These are phyloP conservation scores for Apodemia mormo DNA, from an alignment of 2,888 invertebrate species.

Conservation along the genomic window DNA sequence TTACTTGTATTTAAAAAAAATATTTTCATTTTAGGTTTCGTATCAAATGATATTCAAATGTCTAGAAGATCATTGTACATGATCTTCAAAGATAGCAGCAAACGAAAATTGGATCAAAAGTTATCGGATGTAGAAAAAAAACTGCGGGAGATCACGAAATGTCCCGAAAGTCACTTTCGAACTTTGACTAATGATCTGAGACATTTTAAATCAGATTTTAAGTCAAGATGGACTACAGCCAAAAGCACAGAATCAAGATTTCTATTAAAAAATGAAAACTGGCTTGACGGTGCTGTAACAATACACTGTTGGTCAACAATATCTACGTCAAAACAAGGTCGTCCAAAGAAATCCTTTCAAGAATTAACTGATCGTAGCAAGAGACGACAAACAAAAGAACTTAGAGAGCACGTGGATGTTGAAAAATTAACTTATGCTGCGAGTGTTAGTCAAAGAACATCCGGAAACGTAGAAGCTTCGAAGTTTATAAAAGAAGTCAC, in stretches of 20 bases:
- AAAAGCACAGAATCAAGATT: not conserved
- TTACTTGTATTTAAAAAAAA: not conserved
- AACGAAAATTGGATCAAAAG: not conserved
- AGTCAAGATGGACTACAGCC: not conserved
- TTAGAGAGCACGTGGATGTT: slow-evolving; percentile 24
- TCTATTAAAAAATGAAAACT: slow-evolving; percentile 7
- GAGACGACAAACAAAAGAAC: slow-evolving; percentile 33
- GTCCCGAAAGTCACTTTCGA: not conserved
- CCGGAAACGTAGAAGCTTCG: slow-evolving; percentile 31
- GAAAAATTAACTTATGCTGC: slow-evolving; percentile 29
- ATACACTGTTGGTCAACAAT: not conserved
- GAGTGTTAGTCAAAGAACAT: slow-evolving; percentile 24
- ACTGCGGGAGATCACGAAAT: not conserved
- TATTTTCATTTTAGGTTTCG: not conserved
- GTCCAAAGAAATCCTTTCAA: slow-evolving; percentile 32
- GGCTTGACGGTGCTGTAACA: not conserved
- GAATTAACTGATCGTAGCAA: slow-evolving; percentile 36
- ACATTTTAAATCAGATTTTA: slow-evolving; percentile 2
- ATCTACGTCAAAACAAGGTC: not conserved
- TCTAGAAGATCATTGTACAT: not conserved
- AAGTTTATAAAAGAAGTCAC: slow-evolving; percentile 28
- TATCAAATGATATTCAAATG: not conserved
- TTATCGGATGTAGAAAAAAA: not conserved
- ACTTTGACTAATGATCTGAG: not conserved
- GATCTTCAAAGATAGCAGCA: not conserved